Evolutionary conservation across 2,797 vertebrate species (phyloP).

Genomic region (Sciaenops ocellatus): DNA sequence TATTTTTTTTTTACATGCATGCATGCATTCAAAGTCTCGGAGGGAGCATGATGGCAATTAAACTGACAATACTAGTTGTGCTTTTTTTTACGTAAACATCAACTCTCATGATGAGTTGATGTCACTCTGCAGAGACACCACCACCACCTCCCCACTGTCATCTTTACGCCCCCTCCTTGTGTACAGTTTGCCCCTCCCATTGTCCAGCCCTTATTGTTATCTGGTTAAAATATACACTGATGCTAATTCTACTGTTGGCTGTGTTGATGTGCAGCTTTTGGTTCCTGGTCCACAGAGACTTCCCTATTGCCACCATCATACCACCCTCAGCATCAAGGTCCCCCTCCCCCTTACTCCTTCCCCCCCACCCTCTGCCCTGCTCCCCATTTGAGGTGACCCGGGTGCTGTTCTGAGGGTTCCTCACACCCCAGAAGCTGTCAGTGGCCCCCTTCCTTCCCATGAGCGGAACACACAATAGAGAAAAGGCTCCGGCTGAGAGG

Average conservation of each 20-base stretch:
- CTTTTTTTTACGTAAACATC: constrained; percentile 60
- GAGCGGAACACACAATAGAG: constrained; percentile 99
- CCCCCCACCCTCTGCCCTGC: constrained; percentile 82
- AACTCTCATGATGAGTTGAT: constrained; percentile 51
- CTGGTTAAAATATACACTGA: constrained; percentile 81
- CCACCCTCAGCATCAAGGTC: constrained; percentile 71
- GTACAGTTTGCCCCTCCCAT: constrained; percentile 75
- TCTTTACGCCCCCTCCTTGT: constrained; percentile 45
- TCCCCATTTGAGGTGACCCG: constrained; percentile 90
- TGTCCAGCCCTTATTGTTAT: constrained; percentile 73
- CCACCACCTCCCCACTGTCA: constrained; percentile 38
- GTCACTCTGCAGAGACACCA: constrained; percentile 47
- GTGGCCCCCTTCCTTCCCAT: constrained; percentile 99
- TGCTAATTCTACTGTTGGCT: constrained; percentile 79
- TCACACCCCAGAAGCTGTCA: constrained; percentile 99
- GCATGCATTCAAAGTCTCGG: background rate
- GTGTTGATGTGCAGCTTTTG: constrained; percentile 75
- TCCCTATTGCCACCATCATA: constrained; percentile 74
- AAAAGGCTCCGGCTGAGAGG: constrained; percentile 99
- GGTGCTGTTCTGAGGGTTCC: constrained; percentile 94
- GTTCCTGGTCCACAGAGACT: constrained; percentile 68
- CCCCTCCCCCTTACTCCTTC: constrained; percentile 59
- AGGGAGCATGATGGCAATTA: constrained; percentile 21
- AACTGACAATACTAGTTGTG: constrained; percentile 36
- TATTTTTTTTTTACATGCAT: background rate